Conservation (phyloP, 2,113 vertebrate genomes). For the Gnathonemus longibarbis region DNA sequence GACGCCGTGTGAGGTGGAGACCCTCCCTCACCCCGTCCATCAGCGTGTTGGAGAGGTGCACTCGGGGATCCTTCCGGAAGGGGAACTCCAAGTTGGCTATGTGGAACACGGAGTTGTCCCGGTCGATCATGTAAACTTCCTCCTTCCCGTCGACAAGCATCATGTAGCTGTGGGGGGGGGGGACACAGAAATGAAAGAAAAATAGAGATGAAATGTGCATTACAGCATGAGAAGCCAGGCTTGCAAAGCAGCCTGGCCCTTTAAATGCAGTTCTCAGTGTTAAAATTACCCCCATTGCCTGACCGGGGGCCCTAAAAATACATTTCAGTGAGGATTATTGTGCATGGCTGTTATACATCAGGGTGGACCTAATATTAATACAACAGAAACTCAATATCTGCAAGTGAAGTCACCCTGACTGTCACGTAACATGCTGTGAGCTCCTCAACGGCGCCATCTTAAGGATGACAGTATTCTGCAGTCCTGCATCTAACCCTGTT, state of each 20-base stretch:
- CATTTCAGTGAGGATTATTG: background rate
- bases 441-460: background rate
- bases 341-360: background rate
- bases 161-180: constrained; percentile 76
- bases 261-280: background rate
- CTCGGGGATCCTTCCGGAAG: constrained; percentile 82
- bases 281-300: background rate
- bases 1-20: background rate
- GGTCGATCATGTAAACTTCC: constrained; percentile 93
- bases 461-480: background rate
- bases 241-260: background rate
- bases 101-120: constrained; percentile 89
- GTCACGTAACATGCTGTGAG: background rate
- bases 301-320: background rate
- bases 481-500: background rate
- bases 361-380: background rate
- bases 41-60: constrained; percentile 83
- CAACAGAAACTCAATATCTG: background rate
- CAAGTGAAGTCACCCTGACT: background rate
- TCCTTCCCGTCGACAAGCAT: constrained; percentile 94
- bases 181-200: background rate
- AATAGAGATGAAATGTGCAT: background rate
- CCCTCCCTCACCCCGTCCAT: constrained; percentile 84
- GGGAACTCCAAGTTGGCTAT: constrained; percentile 92
- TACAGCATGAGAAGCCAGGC: background rate